Conservation (phyloP, 64 coral and sea anemone species). For the Pachyseris speciosa region DNA sequence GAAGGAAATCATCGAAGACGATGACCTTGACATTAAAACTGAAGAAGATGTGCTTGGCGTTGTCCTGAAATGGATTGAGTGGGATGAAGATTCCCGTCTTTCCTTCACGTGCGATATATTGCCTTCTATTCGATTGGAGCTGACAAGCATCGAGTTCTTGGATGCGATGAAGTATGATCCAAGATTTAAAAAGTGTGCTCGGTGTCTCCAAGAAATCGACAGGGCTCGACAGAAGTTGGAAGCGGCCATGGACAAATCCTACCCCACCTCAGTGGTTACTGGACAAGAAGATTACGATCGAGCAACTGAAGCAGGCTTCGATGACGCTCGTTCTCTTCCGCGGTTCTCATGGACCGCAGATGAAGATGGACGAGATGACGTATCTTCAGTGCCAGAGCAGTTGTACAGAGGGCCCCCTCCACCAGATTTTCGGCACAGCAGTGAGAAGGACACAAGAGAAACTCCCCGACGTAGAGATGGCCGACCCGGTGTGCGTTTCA, state of each 20-base stretch:
- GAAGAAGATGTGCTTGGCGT: slow-evolving; percentile 46
- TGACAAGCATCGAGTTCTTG: slow-evolving; percentile 7
- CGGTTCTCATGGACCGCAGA: background rate
- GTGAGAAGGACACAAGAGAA: background rate
- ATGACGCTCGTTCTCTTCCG: background rate
- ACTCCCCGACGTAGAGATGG: background rate
- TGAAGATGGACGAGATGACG: too few relatives aligned
- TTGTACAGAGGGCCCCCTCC: too few relatives aligned
- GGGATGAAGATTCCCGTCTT: background rate
- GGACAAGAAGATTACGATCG: background rate
- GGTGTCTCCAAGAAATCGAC: background rate
- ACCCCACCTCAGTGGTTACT: background rate
- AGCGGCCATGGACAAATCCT: background rate
- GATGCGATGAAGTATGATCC: background rate
- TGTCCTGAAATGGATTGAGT: slow-evolving; percentile 30
- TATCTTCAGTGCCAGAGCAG: too few relatives aligned
- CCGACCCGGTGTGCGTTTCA: background rate
- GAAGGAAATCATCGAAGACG: slow-evolving; percentile 17
- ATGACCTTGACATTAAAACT: background rate
- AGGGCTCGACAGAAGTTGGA: background rate
- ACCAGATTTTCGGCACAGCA: background rate
- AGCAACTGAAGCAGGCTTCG: background rate
- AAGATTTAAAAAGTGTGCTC: background rate
- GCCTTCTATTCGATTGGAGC: slow-evolving; percentile 22
- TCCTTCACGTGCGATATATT: background rate